These are phyloP conservation scores for Ditula angustiorana DNA, from an alignment of 2,888 invertebrate species.

Conservation along the genomic window DNA sequence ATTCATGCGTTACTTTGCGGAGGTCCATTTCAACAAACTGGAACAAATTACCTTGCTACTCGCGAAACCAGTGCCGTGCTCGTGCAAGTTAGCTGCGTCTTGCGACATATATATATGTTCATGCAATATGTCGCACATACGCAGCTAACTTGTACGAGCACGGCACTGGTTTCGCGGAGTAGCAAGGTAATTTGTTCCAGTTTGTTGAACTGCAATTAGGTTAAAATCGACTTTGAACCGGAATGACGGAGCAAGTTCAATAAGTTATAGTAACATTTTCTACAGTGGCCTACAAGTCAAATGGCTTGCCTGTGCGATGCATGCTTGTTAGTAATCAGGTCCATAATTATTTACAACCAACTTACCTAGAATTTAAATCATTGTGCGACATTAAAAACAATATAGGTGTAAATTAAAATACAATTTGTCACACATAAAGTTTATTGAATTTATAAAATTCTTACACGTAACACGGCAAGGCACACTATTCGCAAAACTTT, in stretches of 20 bases:
- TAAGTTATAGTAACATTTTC: neutral
- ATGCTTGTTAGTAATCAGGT: slow-evolving; percentile 53
- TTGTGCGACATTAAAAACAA: slow-evolving; percentile 12
- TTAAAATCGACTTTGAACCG: too few species aligned
- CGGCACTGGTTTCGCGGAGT: too few species aligned
- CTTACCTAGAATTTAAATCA: slow-evolving; percentile 48
- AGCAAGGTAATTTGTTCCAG: too few species aligned
- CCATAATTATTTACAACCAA: slow-evolving; percentile 52
- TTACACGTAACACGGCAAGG: slow-evolving; percentile 20
- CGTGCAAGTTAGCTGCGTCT: too few species aligned
- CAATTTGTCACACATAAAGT: slow-evolving; percentile 28
- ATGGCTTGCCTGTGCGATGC: slow-evolving; percentile 14
- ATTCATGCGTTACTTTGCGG: too few species aligned
- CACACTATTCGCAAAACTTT: slow-evolving; percentile 19
- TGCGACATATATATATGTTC: too few species aligned
- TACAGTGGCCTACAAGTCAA: neutral
- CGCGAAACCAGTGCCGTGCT: neutral
- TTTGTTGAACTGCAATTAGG: too few species aligned
- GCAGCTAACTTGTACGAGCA: too few species aligned
- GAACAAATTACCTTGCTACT: too few species aligned
- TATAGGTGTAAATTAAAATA: slow-evolving; percentile 35
- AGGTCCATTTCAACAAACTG: too few species aligned
- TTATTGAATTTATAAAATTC: slow-evolving; percentile 34
- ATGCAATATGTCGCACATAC: too few species aligned
- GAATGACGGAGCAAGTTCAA: too few species aligned